Conservation (phyloP, 35 echinoderm and acorn worm species). For the Anneissia japonica region DNA sequence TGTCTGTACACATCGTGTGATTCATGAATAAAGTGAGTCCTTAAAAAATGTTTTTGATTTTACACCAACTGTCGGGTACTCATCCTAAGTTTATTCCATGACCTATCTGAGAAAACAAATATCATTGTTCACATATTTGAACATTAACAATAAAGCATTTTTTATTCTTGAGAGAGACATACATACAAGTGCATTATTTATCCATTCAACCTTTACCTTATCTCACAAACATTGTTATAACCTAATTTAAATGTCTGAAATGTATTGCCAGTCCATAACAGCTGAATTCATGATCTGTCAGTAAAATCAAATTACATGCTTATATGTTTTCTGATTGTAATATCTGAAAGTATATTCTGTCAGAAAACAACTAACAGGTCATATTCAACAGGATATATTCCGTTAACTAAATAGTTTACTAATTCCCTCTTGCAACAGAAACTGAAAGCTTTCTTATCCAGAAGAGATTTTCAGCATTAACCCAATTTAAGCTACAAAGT, state of each 20-base stretch:
- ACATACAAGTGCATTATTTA: too few species aligned
- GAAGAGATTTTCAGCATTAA: background rate
- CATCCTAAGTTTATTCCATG: too few species aligned
- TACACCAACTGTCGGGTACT: too few species aligned
- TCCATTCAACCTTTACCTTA: background rate
- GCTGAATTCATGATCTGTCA: background rate
- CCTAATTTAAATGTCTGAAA: background rate
- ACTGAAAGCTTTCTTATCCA: background rate
- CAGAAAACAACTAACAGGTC: background rate
- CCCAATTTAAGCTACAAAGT: background rate
- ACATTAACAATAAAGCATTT: too few species aligned
- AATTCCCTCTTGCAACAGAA: background rate
- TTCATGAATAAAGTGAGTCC: too few species aligned
- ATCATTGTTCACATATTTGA: too few species aligned
- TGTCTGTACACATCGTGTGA: too few species aligned
- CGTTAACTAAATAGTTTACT: background rate
- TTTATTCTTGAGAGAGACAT: too few species aligned
- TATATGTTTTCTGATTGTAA: background rate
- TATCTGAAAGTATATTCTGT: background rate
- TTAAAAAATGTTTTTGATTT: too few species aligned
- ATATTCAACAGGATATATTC: background rate
- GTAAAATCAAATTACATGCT: background rate
- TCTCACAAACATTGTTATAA: background rate
- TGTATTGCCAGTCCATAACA: background rate
- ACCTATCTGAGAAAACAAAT: too few species aligned